Evolutionary conservation across 1,140 invertebrate genomes (phyloP), one percentile per base, ranked within the genome.

Genomic region (Amphibalanus amphitrite): DNA sequence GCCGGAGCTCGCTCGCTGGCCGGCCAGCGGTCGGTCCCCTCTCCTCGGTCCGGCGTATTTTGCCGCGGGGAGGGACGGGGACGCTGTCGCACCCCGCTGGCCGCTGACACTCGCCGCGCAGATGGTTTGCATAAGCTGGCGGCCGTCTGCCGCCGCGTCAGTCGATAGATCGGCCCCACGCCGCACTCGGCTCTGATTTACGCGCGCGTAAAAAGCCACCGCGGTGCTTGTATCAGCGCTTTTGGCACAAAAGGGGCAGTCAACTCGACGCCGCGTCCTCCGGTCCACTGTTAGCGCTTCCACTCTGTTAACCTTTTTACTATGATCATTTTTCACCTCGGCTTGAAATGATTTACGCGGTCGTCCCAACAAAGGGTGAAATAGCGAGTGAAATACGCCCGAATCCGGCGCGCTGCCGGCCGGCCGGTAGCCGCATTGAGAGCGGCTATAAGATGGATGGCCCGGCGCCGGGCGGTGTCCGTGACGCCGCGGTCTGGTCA

Each of bases 241-340:
- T 23, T 59, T 59, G 47, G 47, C 47, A 59, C 47, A 59, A 59
- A 59, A 59, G 47, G 20, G 47, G 47, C 47, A 59, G 47, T 59
- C 47, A 59, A 59, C 47, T 59, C 20, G 47, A 59, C 47, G 47
- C 47, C 47, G 33, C 33, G 47, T 59, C 47, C 13, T 20, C 13
- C 13, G 13, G 47, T 59, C 47, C 47, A 59, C 47, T 6, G 47
- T 59, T 59, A 59, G 10, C 47, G 47, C 20, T 59, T 59, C 47
- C 47, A 59, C 47, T 59, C 47, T 59, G 47, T 59, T 59, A 59
- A 59, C 47, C 47, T 59, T 59, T 59, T 59, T 59, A 59, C 47
- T 20, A 20, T 59, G 20, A 59, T 59, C 47, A 59, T 59, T 59
- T 59, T 59, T 59, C 47, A 59, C 47, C 47, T 23, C 47, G 47